Evolutionary conservation across 2,113 vertebrate genomes (phyloP), one percentile per base, ranked within the genome.

Genomic region (Saguinus midas): DNA sequence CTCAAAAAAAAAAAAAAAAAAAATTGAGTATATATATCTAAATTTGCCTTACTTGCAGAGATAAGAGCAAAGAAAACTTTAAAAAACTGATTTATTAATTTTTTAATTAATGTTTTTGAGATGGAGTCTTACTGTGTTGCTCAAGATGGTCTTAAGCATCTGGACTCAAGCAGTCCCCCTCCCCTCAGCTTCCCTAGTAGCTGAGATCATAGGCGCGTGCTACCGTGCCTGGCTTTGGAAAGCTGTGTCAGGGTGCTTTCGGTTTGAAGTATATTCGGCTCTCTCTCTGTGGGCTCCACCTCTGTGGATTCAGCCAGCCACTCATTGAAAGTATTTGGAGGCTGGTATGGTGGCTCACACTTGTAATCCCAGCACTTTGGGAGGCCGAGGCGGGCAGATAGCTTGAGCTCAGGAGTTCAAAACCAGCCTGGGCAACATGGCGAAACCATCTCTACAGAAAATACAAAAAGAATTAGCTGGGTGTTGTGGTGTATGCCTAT

Each of bases 51-150:
- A 23, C 85, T 97, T 55, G 52, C 20, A 61, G 73, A 95, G 68
- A 72, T 92, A 85, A 87, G 8, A 48, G 4, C 32, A 96, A 72
- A 96, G 25, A 79, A 96, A 1, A 40, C 83, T 97, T 96, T 70
- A 23, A 23, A 73, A 73, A 73, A 73, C 16, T 68, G 17, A n/a
- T 18, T 70, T 18, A 73, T 13, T 48, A 29, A 32, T 48, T 48
- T 76, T 78, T 8, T 18, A 64, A 29, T 70, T 18, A 73, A 25
- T 48, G 29, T 78, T 48, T 48, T 78, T 78, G 25, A 78, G 27
- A 48, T 43, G 43, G 8, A 14, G 8, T 48, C 75, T 78, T 5
- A 2, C 27, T 18, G 0, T 78, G 27, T 48, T 78, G 75, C 43
- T 32, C 14, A 78, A 27, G 27, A 2, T 29, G 75, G 27, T 45